These are phyloP conservation scores for Corydoras maculifer DNA, from an alignment of 2,113 vertebrate species.

Conservation along the genomic window DNA sequence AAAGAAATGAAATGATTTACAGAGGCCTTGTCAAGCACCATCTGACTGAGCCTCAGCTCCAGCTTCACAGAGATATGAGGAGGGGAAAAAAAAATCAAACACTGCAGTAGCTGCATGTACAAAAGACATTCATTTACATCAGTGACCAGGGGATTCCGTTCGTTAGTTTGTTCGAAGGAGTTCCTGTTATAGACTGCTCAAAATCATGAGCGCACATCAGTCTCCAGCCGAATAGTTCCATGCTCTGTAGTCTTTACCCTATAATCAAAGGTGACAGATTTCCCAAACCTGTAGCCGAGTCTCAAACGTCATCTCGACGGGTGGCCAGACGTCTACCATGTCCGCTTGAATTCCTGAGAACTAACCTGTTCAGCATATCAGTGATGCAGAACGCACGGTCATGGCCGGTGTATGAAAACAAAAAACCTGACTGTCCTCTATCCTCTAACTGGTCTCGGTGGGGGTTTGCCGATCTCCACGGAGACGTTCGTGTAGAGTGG, in stretches of 20 bases:
- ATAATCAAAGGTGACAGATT: background rate
- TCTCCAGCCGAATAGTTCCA: background rate
- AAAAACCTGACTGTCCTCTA: constrained; percentile 50
- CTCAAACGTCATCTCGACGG: constrained; percentile 5
- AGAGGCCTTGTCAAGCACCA: constrained; percentile 25
- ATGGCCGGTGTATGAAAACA: background rate
- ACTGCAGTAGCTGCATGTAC: constrained; percentile 33
- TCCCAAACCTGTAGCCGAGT: background rate
- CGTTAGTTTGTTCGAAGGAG: background rate
- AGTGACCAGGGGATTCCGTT: constrained; percentile 21
- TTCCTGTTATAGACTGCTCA: too few relatives aligned
- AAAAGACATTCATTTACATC: constrained; percentile 44
- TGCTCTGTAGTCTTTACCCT: background rate
- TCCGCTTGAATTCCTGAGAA: constrained; percentile 45
- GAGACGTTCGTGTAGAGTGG: constrained; percentile 95
- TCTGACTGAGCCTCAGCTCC: constrained; percentile 18
- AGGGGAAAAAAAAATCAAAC: constrained; percentile 20
- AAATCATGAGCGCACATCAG: too few relatives aligned
- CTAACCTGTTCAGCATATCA: constrained; percentile 42
- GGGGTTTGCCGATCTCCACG: constrained; percentile 89
- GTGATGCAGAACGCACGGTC: constrained; percentile 22
- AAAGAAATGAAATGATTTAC: constrained; percentile 29
- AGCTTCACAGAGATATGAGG: constrained; percentile 24
- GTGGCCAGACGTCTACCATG: constrained; percentile 16
- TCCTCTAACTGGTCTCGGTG: constrained; percentile 78